phyloP scores from a whole-genome alignment of 2,113 vertebrate genomes.

The Chionomys nivalis region DNA sequence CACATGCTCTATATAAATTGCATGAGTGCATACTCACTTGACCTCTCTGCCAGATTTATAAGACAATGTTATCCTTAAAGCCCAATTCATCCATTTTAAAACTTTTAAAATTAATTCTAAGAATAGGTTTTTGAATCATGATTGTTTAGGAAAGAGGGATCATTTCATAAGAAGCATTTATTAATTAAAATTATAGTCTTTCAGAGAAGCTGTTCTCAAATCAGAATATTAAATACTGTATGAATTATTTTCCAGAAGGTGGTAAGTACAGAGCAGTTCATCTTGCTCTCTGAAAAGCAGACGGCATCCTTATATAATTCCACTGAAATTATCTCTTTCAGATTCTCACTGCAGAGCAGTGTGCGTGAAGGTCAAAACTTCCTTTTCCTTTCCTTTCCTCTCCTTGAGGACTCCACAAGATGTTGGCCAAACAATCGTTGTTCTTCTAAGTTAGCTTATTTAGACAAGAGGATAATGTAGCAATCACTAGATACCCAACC shows the following conservation, averaged over 20 bases:
- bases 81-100: conserved; percentile 8
- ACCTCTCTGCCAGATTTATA: conserved; percentile 22
- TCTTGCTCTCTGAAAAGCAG: conserved; percentile 40
- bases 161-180: conserved; percentile 21
- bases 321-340: neutral
- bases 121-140: conserved; percentile 12
- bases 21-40: neutral
- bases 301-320: conserved; percentile 5
- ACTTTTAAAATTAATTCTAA: conserved; percentile 54
- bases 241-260: conserved; percentile 48
- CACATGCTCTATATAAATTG: conserved; percentile 24
- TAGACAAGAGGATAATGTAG: neutral
- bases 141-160: conserved; percentile 32
- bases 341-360: neutral
- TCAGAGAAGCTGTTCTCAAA: neutral
- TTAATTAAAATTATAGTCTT: conserved; percentile 65
- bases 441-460: neutral
- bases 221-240: conserved; percentile 56
- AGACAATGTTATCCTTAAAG: conserved; percentile 34
- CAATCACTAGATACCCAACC: neutral
- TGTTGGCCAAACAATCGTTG: neutral
- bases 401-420: neutral
- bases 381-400: neutral
- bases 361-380: neutral
- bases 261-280: conserved; percentile 37